These are phyloP conservation scores for Melanostoma scalare DNA, from an alignment of 2,888 invertebrate species.

Conservation along the genomic window DNA sequence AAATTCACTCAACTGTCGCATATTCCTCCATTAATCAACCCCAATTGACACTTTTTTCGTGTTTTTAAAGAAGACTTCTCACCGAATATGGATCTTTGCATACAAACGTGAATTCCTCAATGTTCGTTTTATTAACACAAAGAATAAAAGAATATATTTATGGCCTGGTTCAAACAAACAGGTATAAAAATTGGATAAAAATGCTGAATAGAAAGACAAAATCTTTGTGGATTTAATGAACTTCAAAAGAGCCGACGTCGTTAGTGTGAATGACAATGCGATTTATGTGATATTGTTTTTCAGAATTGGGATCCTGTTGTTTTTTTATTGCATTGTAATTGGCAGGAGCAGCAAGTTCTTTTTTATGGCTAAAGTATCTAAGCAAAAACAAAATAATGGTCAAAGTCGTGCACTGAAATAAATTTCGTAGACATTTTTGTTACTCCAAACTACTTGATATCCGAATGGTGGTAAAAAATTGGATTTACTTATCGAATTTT, in stretches of 20 bases:
- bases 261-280: slow-evolving; percentile 50
- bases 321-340: slow-evolving; percentile 18
- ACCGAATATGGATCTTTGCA: slow-evolving; percentile 20
- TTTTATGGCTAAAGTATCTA: too few species aligned
- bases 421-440: too few species aligned
- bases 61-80: slow-evolving; percentile 53
- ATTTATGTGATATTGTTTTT: slow-evolving; percentile 35
- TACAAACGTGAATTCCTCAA: slow-evolving; percentile 24
- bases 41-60: slow-evolving; percentile 62
- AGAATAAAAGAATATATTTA: slow-evolving; percentile 1
- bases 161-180: slow-evolving; percentile 35
- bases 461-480: too few species aligned
- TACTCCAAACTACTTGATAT: too few species aligned
- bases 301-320: slow-evolving; percentile 13
- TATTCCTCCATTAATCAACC: slow-evolving; percentile 54
- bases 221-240: slow-evolving; percentile 60
- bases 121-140: background rate
- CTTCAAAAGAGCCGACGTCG: slow-evolving; percentile 67
- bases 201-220: slow-evolving; percentile 9
- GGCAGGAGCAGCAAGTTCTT: background rate
- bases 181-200: slow-evolving; percentile 41
- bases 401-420: too few species aligned
- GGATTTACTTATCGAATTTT: too few species aligned
- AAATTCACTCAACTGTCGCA: slow-evolving; percentile 59
- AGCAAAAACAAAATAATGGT: too few species aligned